Evolutionary conservation across 2,888 invertebrate species (phyloP), one percentile per base, ranked within the genome.

Genomic region (Ichneumoninae sp.): DNA sequence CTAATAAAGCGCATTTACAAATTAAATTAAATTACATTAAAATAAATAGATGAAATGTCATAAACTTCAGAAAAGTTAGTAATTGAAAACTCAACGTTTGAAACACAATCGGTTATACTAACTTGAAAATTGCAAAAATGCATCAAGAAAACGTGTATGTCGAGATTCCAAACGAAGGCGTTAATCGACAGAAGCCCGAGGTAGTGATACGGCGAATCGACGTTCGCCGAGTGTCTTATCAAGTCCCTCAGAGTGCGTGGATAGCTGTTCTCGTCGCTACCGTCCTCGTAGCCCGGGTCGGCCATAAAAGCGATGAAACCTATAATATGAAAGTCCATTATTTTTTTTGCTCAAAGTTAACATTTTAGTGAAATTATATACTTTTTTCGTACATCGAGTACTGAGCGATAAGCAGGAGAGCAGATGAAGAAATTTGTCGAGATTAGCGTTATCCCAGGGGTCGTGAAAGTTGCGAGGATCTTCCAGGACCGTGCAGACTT

Each of bases 161-260:
- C 92, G 71, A 93, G 84, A 88, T 93, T 93, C 92, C 93, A 92
- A 71, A 93, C 88, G 4, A 91, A 86, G 3, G 87, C 83, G 75
- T 91, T 90, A 8, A 93, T 86, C n/a, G 90, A 86, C 6, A 92
- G 33, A 40, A 93, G 90, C 50, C 91, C 91, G 1, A 93, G 85
- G 36, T 91, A 89, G 87, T 93, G 92, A 78, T 91, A 93, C 16
- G 85, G 82, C 2, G 93, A 93, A 77, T 93, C 89, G 19, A 87
- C 72, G 47, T 91, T 89, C n/a, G 89, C 36, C 1, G 91, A 88
- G 75, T 89, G 76, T n/a, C 88, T 86, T 44, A 93, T 88, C 22
- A 93, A 84, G 81, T 92, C 90, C 5, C 80, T 69, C 8, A 93
- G 87, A 80, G 91, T 91, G 6, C 83, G 83, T 6, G 92, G 92